phyloP scores from a whole-genome alignment of 2,113 vertebrate genomes.

The Corythornis vintsioides region DNA sequence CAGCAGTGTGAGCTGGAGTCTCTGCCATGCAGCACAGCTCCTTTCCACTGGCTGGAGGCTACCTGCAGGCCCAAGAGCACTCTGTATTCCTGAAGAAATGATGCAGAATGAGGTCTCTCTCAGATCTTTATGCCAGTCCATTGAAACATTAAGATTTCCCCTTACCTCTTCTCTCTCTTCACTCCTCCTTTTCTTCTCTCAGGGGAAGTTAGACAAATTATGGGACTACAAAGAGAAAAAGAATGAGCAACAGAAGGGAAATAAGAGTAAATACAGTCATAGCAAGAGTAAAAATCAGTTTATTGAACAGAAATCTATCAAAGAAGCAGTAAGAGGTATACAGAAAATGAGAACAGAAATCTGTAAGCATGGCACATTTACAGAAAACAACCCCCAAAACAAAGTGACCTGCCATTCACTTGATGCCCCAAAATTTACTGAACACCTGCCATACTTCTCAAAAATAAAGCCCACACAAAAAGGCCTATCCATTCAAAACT shows the following conservation, averaged over 20 bases:
- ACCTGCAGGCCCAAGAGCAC: background rate
- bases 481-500: background rate
- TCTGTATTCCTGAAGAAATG: background rate
- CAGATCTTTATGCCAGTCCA: background rate
- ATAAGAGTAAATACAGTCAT: background rate
- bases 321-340: background rate
- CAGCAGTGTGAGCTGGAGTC: background rate
- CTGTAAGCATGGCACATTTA: background rate
- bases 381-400: background rate
- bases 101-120: background rate
- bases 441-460: background rate
- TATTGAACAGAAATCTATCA: background rate
- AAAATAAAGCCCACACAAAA: background rate
- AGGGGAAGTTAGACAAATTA: conserved; percentile 64
- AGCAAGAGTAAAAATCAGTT: background rate
- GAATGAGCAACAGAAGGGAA: conserved; percentile 24
- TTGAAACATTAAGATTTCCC: background rate
- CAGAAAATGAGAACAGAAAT: background rate
- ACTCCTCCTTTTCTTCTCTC: conserved; percentile 56
- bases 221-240: conserved; percentile 54
- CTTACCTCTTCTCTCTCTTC: conserved; percentile 62
- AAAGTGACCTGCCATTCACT: background rate
- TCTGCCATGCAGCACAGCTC: background rate
- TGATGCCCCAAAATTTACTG: background rate
- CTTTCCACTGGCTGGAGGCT: background rate